Evolutionary conservation across 2,797 vertebrate genomes (phyloP).

Genomic region (Margarornis squamiger): DNA sequence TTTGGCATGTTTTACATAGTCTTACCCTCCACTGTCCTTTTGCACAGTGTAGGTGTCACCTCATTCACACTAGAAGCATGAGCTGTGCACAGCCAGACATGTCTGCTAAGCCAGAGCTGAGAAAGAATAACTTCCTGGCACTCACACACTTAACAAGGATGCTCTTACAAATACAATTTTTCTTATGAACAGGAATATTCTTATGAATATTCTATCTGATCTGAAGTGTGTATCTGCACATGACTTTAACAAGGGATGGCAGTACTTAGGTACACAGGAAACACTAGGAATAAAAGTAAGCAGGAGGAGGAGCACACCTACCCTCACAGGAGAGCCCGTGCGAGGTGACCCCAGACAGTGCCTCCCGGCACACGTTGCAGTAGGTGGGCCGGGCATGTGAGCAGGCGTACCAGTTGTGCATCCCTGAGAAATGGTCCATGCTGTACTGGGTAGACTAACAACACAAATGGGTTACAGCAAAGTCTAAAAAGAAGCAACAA

Average conservation of each 20-base stretch:
- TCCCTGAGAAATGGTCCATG: conserved; percentile 98
- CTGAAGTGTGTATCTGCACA: background rate
- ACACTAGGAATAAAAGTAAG: background rate
- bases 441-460: conserved; percentile 93
- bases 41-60: background rate
- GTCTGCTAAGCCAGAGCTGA: background rate
- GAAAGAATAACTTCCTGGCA: background rate
- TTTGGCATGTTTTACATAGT: background rate
- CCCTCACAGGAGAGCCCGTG: conserved; percentile 97
- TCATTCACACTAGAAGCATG: background rate
- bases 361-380: conserved; percentile 95
- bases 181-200: background rate
- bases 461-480: conserved; percentile 2
- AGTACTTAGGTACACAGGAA: background rate
- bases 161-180: background rate
- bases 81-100: background rate
- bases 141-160: background rate
- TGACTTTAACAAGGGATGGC: background rate
- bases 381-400: conserved; percentile 95
- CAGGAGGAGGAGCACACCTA: conserved; percentile 9
- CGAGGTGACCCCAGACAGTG: conserved; percentile 92
- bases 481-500: background rate
- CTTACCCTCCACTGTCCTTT: background rate
- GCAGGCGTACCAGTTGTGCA: conserved; percentile 97
- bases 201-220: background rate